Percentiles rank a stretch among this genome's conserved stretches.
Evolutionary conservation across 2,113 vertebrate species (phyloP).

Genomic region (Thalassoma bifasciatum): DNA sequence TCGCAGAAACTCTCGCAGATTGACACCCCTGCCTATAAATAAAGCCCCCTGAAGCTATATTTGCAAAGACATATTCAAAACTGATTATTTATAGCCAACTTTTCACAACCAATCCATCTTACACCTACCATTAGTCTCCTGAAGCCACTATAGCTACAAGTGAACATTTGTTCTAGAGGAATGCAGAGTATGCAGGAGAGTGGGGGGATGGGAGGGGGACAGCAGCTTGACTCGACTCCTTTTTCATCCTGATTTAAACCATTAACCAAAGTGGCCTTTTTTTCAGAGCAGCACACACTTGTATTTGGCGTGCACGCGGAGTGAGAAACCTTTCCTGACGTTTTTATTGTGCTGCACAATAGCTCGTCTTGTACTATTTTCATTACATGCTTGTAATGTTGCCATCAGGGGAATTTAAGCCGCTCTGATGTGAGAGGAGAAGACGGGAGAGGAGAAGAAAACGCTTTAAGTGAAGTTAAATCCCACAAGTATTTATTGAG

Average conservation of each 20-base stretch:
- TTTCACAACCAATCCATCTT: conserved; percentile 58
- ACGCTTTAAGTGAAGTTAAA: background rate
- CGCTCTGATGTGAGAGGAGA: background rate
- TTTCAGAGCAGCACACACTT: conserved; percentile 18
- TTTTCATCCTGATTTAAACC: conserved; percentile 78
- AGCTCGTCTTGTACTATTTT: background rate
- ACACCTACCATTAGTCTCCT: conserved; percentile 81
- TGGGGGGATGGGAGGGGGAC: conserved; percentile 82
- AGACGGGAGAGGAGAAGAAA: background rate
- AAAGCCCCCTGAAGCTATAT: background rate
- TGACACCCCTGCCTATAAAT: background rate
- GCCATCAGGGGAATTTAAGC: conserved; percentile 7
- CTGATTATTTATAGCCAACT: conserved; percentile 43
- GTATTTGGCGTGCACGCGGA: conserved; percentile 7
- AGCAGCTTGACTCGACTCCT: conserved; percentile 77
- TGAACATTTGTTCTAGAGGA: conserved; percentile 91
- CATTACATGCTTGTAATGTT: conserved; percentile 14
- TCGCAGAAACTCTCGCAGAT: background rate
- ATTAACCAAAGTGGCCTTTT: conserved; percentile 57
- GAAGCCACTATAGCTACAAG: conserved; percentile 90
- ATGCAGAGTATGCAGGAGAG: conserved; percentile 86
- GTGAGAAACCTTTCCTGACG: conserved; percentile 3
- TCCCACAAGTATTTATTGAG: background rate
- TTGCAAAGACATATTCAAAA: conserved; percentile 7
- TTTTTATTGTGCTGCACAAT: conserved; percentile 7